phyloP scores from a whole-genome alignment of 2,113 vertebrate species.

The Morone saxatilis region DNA sequence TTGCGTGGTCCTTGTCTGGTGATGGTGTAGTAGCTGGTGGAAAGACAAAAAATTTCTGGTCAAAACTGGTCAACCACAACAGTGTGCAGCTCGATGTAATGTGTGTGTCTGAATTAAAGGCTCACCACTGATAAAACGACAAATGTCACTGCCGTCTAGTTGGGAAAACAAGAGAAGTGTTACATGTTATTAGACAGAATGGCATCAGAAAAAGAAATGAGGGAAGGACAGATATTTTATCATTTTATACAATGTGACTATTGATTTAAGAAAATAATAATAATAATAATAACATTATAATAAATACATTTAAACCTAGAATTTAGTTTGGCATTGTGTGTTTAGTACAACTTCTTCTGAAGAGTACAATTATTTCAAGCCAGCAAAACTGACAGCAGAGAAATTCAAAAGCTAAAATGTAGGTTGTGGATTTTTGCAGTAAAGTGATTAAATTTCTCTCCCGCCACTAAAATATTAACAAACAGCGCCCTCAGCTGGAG shows the following conservation, averaged over 20 bases:
- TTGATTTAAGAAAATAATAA: background rate
- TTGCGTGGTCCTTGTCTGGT: background rate
- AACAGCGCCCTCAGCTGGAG: background rate
- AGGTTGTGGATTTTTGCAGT: too few species aligned
- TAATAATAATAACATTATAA: too few species aligned
- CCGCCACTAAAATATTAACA: too few species aligned
- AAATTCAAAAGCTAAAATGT: background rate
- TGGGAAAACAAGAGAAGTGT: conserved; percentile 22
- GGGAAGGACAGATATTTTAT: background rate
- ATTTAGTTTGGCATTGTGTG: background rate
- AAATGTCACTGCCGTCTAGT: conserved; percentile 6
- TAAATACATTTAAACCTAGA: background rate
- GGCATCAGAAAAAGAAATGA: background rate
- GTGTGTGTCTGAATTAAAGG: background rate
- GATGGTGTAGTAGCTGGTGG: background rate
- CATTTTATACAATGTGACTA: background rate
- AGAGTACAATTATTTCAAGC: background rate
- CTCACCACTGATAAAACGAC: conserved; percentile 1
- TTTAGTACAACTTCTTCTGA: background rate
- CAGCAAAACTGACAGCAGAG: too few species aligned
- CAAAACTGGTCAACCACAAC: background rate
- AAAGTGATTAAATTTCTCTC: too few species aligned
- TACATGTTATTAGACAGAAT: background rate
- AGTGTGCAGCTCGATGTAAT: background rate
- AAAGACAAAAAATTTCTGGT: background rate